These are phyloP conservation scores for Enteromius radiatus DNA, from an alignment of 2,797 vertebrate species.

Conservation along the genomic window DNA sequence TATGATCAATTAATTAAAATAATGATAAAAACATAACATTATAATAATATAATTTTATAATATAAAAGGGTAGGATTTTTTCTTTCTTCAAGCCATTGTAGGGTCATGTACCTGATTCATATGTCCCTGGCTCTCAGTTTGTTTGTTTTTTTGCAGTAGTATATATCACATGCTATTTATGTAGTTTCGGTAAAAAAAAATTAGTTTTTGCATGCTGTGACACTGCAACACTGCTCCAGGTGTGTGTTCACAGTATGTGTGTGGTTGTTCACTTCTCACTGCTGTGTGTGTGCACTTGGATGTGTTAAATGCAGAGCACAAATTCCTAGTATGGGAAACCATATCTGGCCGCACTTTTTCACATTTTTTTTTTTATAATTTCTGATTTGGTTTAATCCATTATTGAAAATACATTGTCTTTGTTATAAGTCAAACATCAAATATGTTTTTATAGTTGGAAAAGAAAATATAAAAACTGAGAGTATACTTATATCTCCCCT, in stretches of 20 bases:
- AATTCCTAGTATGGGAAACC: too few relatives aligned
- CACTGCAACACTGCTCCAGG: too few relatives aligned
- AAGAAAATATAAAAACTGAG: not conserved
- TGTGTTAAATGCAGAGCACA: too few relatives aligned
- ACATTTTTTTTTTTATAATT: not conserved
- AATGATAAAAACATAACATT: not conserved
- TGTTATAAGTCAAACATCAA: not conserved
- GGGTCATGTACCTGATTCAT: not conserved
- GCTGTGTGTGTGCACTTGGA: too few relatives aligned
- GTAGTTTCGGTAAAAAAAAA: too few relatives aligned
- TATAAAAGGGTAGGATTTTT: not conserved
- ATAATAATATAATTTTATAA: not conserved
- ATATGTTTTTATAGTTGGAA: not conserved
- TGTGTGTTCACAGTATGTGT: too few relatives aligned
- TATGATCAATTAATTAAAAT: not conserved
- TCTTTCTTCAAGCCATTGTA: not conserved
- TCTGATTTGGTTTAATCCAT: not conserved
- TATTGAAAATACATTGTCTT: not conserved
- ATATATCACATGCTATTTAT: not conserved
- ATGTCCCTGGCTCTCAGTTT: too few relatives aligned
- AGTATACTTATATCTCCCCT: not conserved
- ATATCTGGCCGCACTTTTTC: too few relatives aligned
- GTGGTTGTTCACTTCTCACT: too few relatives aligned
- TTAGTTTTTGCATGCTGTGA: not conserved
- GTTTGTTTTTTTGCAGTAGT: not conserved